Conservation (phyloP, 2,797 vertebrate genomes). For the Menidia menidia region DNA sequence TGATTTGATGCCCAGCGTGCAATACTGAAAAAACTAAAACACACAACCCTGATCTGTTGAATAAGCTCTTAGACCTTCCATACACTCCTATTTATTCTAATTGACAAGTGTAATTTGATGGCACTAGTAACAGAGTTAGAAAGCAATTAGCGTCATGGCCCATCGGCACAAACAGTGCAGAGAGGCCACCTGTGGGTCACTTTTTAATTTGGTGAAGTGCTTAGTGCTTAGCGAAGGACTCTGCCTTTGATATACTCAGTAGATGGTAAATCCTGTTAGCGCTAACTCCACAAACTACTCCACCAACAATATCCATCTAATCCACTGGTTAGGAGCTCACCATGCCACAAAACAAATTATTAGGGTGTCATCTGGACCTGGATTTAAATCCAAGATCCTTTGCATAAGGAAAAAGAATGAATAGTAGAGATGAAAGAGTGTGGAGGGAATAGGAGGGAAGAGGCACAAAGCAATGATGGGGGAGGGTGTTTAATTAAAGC, state of each 20-base stretch:
- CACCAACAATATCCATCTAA: conserved; percentile 83
- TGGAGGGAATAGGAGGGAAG: conserved; percentile 54
- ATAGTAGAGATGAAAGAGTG: conserved; percentile 53
- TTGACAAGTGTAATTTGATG: conserved; percentile 86
- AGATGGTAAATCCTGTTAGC: conserved; percentile 88
- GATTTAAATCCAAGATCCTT: conserved; percentile 74
- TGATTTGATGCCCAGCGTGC: conserved; percentile 69
- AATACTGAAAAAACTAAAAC: conserved; percentile 77
- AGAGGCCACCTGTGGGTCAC: conserved; percentile 86
- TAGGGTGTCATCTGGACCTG: conserved; percentile 79
- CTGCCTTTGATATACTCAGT: conserved; percentile 86
- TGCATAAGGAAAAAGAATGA: conserved; percentile 42
- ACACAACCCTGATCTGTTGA: conserved; percentile 72
- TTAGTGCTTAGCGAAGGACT: conserved; percentile 81
- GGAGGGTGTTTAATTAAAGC: conserved; percentile 85
- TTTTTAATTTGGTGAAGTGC: conserved; percentile 90
- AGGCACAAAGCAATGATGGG: conserved; percentile 65
- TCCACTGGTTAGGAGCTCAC: conserved; percentile 82
- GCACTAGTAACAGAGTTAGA: conserved; percentile 86
- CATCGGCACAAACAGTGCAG: conserved; percentile 77
- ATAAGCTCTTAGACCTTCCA: conserved; percentile 75
- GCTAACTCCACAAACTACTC: conserved; percentile 82
- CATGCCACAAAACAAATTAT: conserved; percentile 82
- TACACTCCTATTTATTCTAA: conserved; percentile 78
- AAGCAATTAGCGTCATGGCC: conserved; percentile 86